Conservation (phyloP, 2,888 invertebrate species). For the Apamea epomidion region DNA sequence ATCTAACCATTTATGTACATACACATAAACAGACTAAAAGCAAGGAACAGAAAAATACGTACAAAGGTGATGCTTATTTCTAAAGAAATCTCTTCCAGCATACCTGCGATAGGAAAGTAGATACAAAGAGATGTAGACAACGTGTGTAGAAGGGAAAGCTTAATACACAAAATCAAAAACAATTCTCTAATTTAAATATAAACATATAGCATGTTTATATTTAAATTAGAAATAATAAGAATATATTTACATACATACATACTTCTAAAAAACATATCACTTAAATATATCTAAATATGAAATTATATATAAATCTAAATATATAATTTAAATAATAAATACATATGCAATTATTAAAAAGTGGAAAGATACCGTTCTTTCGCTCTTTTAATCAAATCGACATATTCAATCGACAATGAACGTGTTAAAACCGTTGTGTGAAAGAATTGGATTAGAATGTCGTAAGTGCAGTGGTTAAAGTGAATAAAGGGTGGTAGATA, state of each 20-base stretch:
- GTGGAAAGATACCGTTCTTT: neutral
- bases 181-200: too few relatives aligned
- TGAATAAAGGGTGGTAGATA: constrained; percentile 46
- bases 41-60: neutral
- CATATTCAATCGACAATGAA: constrained; percentile 2
- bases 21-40: neutral
- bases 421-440: neutral
- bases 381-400: neutral
- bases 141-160: too few relatives aligned
- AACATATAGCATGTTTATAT: too few relatives aligned
- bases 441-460: constrained; percentile 38
- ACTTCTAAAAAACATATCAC: neutral
- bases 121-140: neutral
- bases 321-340: neutral
- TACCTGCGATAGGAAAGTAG: neutral
- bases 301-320: too few relatives aligned
- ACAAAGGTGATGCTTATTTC: neutral
- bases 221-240: too few relatives aligned
- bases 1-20: neutral
- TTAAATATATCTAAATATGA: neutral
- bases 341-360: neutral
- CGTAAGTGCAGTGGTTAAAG: constrained; percentile 41
- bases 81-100: neutral
- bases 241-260: too few relatives aligned
- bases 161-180: too few relatives aligned